Evolutionary conservation across 2,797 vertebrate genomes (phyloP), one percentile per base, ranked within the genome.

Genomic region (Leptatherina wallacei): DNA sequence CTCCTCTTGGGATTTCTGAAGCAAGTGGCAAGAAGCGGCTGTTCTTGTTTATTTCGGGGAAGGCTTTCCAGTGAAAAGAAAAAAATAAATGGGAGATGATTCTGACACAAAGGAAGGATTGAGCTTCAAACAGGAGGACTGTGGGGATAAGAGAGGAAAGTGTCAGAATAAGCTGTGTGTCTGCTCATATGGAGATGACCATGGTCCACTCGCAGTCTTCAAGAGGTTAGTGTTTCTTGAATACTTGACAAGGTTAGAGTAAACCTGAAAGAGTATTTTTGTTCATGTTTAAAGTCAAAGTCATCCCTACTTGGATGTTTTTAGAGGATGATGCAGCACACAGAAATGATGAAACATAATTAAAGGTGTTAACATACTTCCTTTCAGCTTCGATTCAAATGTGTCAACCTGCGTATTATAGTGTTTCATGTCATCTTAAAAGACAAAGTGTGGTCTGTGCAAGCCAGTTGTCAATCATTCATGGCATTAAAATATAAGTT

Each of bases 181-280:
- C 69, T 70, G 81, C 74, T 78, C 71, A 36, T 69, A 85, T 75
- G 71, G 77, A 91, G 68, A 92, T 93, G 89, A 94, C 95, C 80
- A 93, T 96, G 93, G 83, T 96, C 82, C 94, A 91, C 81, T 65
- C 54, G 67, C 95, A 93, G 71, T 85, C 92, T 77, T 89, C 92
- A 80, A 95, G 93, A 96, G 97, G 97, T 95, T 75, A 84, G 94
- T 94, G 67, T 65, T 61, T 52, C 27, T 62, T 52, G 0, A 65
- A 36, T 0, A 0, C 4, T 35, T 60, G 70, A 29, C 4, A 13
- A 2, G 33, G 38, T 0, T 33, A 70, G 8, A 36, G 4, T 32
- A 14, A 22, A 33, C 10, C 12, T 56, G 49, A 75, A 27, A 22
- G n/a, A 33, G 57, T 18, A 47, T 42, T 47, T 3, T 55, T 42